Conservation (phyloP, 2,113 vertebrate species). For the Henicopernis longicauda region DNA sequence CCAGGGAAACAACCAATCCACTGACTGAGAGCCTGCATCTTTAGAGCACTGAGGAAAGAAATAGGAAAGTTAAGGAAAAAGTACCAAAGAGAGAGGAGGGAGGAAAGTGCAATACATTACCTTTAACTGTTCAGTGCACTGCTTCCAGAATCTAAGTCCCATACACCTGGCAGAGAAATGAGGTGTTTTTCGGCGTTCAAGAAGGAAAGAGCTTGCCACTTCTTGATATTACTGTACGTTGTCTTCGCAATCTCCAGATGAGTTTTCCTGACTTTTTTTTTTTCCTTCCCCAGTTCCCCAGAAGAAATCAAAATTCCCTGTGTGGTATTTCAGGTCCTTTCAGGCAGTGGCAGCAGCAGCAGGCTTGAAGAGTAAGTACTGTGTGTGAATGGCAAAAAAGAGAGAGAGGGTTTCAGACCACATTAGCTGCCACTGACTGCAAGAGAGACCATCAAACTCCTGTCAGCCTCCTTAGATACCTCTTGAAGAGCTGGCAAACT, state of each 20-base stretch:
- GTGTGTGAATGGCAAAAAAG: constrained; percentile 59
- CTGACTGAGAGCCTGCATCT: background rate
- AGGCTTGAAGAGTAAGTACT: constrained; percentile 64
- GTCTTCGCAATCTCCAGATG: constrained; percentile 68
- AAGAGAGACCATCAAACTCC: constrained; percentile 71
- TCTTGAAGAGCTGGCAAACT: constrained; percentile 71
- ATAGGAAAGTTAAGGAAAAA: background rate
- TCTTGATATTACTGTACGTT: constrained; percentile 26
- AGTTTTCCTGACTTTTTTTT: constrained; percentile 43
- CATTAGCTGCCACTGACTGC: constrained; percentile 67
- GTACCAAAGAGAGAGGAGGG: background rate
- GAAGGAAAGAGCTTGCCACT: constrained; percentile 48
- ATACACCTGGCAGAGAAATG: constrained; percentile 65
- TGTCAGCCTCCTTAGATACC: constrained; percentile 73
- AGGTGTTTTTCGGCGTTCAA: constrained; percentile 39
- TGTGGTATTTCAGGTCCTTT: constrained; percentile 72
- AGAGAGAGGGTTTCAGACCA: constrained; percentile 69
- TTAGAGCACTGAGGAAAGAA: background rate
- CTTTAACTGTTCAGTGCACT: constrained; percentile 72
- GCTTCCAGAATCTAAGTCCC: constrained; percentile 74
- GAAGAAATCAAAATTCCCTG: constrained; percentile 66
- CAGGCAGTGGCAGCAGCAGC: constrained; percentile 71
- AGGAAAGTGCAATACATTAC: constrained; percentile 39
- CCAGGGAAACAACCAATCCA: background rate
- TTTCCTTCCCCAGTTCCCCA: background rate